phyloP scores from a whole-genome alignment of 1,140 invertebrate genomes.

The Plodia interpunctella region DNA sequence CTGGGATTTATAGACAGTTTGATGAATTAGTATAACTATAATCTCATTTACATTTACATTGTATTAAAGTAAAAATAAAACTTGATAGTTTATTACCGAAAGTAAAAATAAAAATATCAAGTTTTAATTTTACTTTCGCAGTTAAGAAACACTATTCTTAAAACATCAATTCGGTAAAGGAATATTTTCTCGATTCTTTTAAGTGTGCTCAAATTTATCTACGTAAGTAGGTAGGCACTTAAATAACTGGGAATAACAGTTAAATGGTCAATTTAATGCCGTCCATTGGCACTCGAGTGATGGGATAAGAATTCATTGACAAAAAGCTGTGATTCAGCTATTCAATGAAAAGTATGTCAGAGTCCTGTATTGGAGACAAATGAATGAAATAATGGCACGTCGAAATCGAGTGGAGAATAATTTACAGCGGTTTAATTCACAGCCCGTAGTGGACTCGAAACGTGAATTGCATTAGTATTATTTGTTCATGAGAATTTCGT shows the following conservation, averaged over 20 bases:
- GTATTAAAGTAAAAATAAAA: too few relatives aligned
- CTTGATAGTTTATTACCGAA: too few relatives aligned
- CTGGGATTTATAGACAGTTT: not conserved
- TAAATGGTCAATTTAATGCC: not conserved
- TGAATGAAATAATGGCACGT: conserved; percentile 31
- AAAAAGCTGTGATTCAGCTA: conserved; percentile 43
- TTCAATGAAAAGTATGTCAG: conserved; percentile 38
- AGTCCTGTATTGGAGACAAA: conserved; percentile 37
- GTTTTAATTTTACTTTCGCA: too few relatives aligned
- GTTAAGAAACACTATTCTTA: too few relatives aligned
- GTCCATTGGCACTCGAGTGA: not conserved
- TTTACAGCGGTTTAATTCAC: conserved; percentile 55
- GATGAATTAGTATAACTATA: not conserved
- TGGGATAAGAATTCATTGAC: conserved; percentile 25
- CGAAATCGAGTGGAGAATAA: conserved; percentile 42
- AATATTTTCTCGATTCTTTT: too few relatives aligned
- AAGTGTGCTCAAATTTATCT: too few relatives aligned
- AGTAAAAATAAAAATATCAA: too few relatives aligned
- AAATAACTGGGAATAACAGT: too few relatives aligned
- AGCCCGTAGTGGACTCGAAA: conserved; percentile 29
- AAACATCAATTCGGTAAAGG: too few relatives aligned
- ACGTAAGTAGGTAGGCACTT: too few relatives aligned
- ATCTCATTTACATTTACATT: too few relatives aligned
- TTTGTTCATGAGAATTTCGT: conserved; percentile 1
- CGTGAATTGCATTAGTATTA: conserved; percentile 18